These are phyloP conservation scores for Ceramica pisi DNA, from an alignment of 2,888 invertebrate genomes.

Conservation along the genomic window DNA sequence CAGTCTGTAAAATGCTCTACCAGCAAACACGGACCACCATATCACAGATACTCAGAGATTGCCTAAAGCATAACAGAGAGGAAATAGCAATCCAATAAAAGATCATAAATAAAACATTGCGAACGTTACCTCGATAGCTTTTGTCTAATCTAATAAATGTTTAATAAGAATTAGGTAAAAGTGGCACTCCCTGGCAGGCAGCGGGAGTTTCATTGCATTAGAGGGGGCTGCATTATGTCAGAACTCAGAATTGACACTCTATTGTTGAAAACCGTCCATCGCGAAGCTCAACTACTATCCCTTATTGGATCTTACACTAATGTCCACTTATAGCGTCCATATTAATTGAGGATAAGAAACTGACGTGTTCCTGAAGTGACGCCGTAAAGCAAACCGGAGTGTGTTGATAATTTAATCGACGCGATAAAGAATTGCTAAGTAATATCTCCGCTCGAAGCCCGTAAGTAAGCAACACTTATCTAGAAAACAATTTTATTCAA, in stretches of 20 bases:
- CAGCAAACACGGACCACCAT: conserved; percentile 53
- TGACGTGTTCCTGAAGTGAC: conserved; percentile 39
- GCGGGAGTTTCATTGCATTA: conserved; percentile 83
- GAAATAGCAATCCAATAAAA: conserved; percentile 86
- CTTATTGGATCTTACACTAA: conserved; percentile 26
- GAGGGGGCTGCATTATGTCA: conserved; percentile 85
- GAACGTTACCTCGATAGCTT: conserved; percentile 84
- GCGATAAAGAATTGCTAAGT: conserved; percentile 67
- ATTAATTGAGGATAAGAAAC: conserved; percentile 48
- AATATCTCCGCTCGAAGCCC: conserved; percentile 63
- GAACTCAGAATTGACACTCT: conserved; percentile 82
- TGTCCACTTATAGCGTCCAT: conserved; percentile 31
- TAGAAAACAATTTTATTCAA: conserved; percentile 78
- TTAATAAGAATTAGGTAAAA: conserved; percentile 90
- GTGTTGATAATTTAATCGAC: conserved; percentile 65
- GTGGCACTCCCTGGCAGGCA: conserved; percentile 78
- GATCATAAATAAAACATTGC: conserved; percentile 89
- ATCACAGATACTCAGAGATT: conserved; percentile 70
- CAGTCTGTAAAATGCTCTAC: conserved; percentile 17
- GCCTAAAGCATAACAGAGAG: conserved; percentile 71
- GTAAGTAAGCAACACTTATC: conserved; percentile 73
- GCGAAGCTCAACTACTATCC: conserved; percentile 13
- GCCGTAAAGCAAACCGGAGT: conserved; percentile 62
- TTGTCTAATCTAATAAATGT: conserved; percentile 90
- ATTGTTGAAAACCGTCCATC: conserved; percentile 56